Percentiles rank a stretch among this genome's conserved stretches.
Evolutionary conservation across 2,113 vertebrate species (phyloP).

Genomic region (Callorhinus ursinus): DNA sequence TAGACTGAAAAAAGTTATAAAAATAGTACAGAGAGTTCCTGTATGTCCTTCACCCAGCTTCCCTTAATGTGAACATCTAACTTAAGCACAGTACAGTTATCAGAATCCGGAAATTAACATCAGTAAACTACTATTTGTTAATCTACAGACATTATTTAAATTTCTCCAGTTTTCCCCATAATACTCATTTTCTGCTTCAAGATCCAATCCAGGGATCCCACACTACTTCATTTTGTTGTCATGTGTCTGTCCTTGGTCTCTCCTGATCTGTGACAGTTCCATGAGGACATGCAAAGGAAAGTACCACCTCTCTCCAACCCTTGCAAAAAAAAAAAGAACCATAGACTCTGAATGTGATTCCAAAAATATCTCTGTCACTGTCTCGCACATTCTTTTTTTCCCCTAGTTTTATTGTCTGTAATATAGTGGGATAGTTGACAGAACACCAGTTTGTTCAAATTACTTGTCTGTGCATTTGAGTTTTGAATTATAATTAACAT

Average conservation of each 20-base stretch:
- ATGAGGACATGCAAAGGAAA: neutral
- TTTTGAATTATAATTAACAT: neutral
- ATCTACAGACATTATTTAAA: neutral
- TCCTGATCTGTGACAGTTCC: constrained; percentile 24
- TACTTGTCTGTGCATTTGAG: neutral
- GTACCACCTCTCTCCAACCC: neutral
- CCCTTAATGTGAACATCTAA: constrained; percentile 15
- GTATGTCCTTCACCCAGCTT: constrained; percentile 8
- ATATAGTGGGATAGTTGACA: neutral
- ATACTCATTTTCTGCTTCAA: constrained; percentile 27
- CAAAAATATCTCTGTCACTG: neutral
- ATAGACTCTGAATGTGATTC: neutral
- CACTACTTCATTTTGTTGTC: neutral
- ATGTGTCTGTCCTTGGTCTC: neutral
- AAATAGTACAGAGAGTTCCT: neutral
- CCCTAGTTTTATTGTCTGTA: neutral
- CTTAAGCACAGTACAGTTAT: neutral
- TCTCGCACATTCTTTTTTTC: neutral
- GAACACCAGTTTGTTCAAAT: neutral
- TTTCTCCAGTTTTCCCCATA: constrained; percentile 17
- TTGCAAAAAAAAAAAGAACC: neutral
- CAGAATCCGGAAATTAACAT: neutral
- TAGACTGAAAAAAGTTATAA: neutral
- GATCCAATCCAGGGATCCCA: neutral
- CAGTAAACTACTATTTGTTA: neutral